These are phyloP conservation scores for Zophobas morio DNA, from an alignment of 1,140 invertebrate species.

Conservation along the genomic window DNA sequence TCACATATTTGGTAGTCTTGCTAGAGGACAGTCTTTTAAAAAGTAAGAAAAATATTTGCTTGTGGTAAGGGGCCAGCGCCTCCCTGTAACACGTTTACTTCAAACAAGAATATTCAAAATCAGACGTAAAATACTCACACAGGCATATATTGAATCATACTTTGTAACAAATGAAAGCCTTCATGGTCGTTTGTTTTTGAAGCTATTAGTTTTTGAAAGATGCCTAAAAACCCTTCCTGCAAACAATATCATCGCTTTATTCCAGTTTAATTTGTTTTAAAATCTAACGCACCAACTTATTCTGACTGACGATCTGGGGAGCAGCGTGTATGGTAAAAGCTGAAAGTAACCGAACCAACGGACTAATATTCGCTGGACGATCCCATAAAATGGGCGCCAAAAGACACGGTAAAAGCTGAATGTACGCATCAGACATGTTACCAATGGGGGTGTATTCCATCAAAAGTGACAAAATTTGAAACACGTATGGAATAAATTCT, in stretches of 20 bases:
- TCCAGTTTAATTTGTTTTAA: too few relatives aligned
- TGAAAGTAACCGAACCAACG: conserved; percentile 89
- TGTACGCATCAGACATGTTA: conserved; percentile 85
- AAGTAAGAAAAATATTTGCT: conserved; percentile 91
- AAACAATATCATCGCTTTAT: conserved; percentile 61
- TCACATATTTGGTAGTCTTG: conserved; percentile 95
- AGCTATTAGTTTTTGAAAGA: conserved; percentile 97
- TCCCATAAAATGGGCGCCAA: conserved; percentile 93
- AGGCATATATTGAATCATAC: conserved; percentile 83
- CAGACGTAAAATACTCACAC: conserved; percentile 67
- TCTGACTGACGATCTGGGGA: conserved; percentile 77
- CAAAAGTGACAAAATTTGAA: conserved; percentile 95
- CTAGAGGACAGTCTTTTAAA: conserved; percentile 93
- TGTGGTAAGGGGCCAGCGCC: conserved; percentile 82
- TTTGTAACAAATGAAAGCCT: conserved; percentile 93
- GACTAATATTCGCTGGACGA: conserved; percentile 91
- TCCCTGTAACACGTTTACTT: conserved; percentile 68
- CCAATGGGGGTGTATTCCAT: conserved; percentile 79
- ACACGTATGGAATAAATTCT: conserved; percentile 98
- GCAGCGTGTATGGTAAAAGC: conserved; percentile 86
- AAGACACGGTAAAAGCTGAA: conserved; percentile 90
- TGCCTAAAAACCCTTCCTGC: conserved; percentile 88
- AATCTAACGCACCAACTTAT: conserved; percentile 63
- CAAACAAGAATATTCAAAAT: conserved; percentile 42
- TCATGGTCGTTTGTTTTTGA: conserved; percentile 97